A percentile compares a stretch with the other conserved stretches of the same genome.
phyloP scores from a whole-genome alignment of 2,888 invertebrate species.

The Synergus laeviventris region DNA sequence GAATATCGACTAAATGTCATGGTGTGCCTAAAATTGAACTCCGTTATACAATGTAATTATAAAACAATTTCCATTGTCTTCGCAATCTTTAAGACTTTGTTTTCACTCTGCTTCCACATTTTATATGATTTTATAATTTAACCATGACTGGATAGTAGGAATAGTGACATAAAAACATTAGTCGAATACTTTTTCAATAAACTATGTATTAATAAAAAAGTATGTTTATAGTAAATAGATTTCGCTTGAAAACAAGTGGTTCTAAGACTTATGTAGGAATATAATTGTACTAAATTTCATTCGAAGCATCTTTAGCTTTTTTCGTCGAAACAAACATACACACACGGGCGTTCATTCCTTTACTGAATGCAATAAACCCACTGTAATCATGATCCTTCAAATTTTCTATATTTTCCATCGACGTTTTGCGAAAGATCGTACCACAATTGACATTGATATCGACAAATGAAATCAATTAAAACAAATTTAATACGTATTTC shows the following conservation, averaged over 20 bases:
- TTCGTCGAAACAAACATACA: background rate
- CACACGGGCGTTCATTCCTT: background rate
- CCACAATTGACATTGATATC: background rate
- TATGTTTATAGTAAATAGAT: slow-evolving; percentile 7
- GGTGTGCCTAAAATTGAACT: slow-evolving; percentile 2
- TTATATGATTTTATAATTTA: too few relatives aligned
- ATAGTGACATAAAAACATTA: background rate
- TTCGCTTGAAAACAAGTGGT: slow-evolving; percentile 8
- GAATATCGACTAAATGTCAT: slow-evolving; percentile 35
- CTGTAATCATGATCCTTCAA: background rate
- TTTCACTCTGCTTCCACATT: background rate
- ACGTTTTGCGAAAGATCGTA: slow-evolving; percentile 1
- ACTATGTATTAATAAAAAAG: slow-evolving; percentile 11
- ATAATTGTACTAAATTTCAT: slow-evolving; percentile 5
- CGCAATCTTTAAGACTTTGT: background rate
- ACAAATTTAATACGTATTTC: background rate
- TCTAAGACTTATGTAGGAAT: slow-evolving; percentile 5
- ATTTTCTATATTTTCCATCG: background rate
- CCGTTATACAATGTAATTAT: too few relatives aligned
- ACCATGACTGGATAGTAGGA: background rate
- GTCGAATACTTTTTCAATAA: slow-evolving; percentile 5
- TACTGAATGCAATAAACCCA: background rate
- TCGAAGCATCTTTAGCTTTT: slow-evolving; percentile 1
- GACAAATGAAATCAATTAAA: background rate
- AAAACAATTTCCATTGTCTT: background rate